Base-by-base conservation (phyloP, 2,797 vertebrate species). In the Diplodus sargus region DNA sequence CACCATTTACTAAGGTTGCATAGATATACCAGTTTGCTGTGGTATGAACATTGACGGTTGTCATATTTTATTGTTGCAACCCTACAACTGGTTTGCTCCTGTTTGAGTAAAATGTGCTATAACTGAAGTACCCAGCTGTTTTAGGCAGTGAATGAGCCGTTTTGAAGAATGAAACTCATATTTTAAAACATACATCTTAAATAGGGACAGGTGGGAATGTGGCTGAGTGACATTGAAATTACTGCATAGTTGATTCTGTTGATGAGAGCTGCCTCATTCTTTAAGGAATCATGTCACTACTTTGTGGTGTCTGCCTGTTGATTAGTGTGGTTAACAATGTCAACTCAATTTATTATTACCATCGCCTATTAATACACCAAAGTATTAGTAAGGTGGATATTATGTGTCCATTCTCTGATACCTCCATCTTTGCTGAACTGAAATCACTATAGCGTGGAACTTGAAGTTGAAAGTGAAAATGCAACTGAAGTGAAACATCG, bases 391-490 rank as follows among this genome's bases (percentile, higher is more conserved):
- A n/a, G 20, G 3, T 22, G 4, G 13, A 10, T 11, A 15, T 42
- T 9, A 16, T n/a, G 25, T 34, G n/a, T 18, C 47, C 42, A 17
- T 20, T 25, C 11, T 34, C 1, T 25, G 4, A 64, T 16, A 42
- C 1, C 13, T 56, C 4, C 13, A 0, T 18, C 43, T 56, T 43
- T 75, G 52, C 70, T 42, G 12, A 75, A 42, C 43, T 74, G 34
- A 71, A 72, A 67, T 60, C 23, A 12, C 15, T 52, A 0, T 2
- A 34, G 39, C 13, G 9, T 3, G 13, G 28, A 56, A 20, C 14
- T 17, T 23, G 45, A 39, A 70, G 15, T 43, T 62, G n/a, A 82
- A 73, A 61, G 48, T 63, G 45, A 85, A 80, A 58, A 28, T 64
- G 63, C 51, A n/a, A 39, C 39, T 17, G 2, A 74, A 61, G 60